A percentile compares a stretch with the other conserved stretches of the same genome.
phyloP scores from a whole-genome alignment of 2,888 invertebrate species.

The Caenorhabditis sp. region DNA sequence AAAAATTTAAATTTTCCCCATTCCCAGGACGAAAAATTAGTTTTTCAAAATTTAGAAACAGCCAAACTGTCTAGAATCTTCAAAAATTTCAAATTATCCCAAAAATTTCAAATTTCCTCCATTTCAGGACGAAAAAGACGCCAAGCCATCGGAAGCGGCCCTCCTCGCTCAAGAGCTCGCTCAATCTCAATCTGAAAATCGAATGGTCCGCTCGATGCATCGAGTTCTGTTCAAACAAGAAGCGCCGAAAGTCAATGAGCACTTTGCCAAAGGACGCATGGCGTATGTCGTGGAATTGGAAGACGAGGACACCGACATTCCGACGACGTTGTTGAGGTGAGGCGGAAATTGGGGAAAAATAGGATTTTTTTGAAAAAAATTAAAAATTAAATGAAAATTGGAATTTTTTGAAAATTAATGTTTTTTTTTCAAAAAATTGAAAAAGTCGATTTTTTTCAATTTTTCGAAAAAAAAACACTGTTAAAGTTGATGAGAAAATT shows the following conservation, averaged over 20 bases:
- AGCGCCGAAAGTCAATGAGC: slow-evolving; percentile 85
- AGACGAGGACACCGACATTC: slow-evolving; percentile 92
- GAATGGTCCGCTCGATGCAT: slow-evolving; percentile 84
- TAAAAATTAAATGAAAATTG: not conserved
- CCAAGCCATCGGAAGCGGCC: slow-evolving; percentile 20
- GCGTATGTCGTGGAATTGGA: slow-evolving; percentile 96
- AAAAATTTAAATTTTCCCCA: too few species aligned
- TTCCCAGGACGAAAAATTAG: too few species aligned
- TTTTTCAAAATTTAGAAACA: too few species aligned
- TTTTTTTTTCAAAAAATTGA: too few species aligned
- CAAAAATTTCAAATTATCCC: too few species aligned
- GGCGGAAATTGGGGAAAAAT: too few species aligned
- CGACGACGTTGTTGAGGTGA: slow-evolving; percentile 88
- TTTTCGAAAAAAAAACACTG: too few species aligned
- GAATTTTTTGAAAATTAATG: not conserved
- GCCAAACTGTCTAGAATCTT: too few species aligned
- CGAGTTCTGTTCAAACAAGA: slow-evolving; percentile 86
- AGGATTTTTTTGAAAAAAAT: not conserved
- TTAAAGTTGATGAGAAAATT: too few species aligned
- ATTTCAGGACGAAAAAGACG: slow-evolving; percentile 38
- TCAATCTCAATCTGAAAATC: slow-evolving; percentile 68
- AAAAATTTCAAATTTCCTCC: too few species aligned
- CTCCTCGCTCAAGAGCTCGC: slow-evolving; percentile 34
- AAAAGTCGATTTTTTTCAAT: too few species aligned
- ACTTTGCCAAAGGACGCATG: slow-evolving; percentile 96